A percentile compares a stretch with the other conserved stretches of the same genome.
Conservation (phyloP, 2,113 vertebrate genomes). For the Pandion haliaetus region DNA sequence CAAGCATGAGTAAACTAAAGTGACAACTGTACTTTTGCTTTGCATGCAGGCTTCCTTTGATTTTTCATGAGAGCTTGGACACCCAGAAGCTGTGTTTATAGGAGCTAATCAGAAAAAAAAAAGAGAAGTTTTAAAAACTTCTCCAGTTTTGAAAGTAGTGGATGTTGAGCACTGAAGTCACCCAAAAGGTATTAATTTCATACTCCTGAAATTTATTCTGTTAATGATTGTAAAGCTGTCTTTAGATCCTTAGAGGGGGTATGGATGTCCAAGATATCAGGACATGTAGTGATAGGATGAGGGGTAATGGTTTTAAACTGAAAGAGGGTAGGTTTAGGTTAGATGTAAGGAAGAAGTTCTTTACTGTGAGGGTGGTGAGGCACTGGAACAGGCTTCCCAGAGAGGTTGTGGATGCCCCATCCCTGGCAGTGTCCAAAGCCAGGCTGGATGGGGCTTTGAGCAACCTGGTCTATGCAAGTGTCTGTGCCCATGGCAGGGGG, state of each 20-base stretch:
- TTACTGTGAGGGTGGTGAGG: not conserved
- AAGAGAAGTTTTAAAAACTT: not conserved
- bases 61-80: not conserved
- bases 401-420: not conserved
- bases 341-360: not conserved
- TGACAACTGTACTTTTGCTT: conserved; percentile 13
- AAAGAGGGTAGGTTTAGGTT: not conserved
- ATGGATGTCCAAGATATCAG: not conserved
- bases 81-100: not conserved
- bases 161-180: not conserved
- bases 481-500: rapidly evolving
- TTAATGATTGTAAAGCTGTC: not conserved
- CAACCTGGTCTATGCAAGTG: rapidly evolving
- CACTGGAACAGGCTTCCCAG: not conserved
- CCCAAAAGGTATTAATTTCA: not conserved
- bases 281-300: not conserved
- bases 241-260: not conserved
- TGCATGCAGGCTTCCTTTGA: not conserved
- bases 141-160: not conserved
- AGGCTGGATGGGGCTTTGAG: not conserved
- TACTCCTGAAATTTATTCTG: not conserved
- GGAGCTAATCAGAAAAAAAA: not conserved
- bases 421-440: not conserved
- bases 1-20: conserved; percentile 33
- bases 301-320: not conserved